Evolutionary conservation across 2,797 vertebrate genomes (phyloP), one percentile per base, ranked within the genome.

Genomic region (Percopsis omiscomaycus): DNA sequence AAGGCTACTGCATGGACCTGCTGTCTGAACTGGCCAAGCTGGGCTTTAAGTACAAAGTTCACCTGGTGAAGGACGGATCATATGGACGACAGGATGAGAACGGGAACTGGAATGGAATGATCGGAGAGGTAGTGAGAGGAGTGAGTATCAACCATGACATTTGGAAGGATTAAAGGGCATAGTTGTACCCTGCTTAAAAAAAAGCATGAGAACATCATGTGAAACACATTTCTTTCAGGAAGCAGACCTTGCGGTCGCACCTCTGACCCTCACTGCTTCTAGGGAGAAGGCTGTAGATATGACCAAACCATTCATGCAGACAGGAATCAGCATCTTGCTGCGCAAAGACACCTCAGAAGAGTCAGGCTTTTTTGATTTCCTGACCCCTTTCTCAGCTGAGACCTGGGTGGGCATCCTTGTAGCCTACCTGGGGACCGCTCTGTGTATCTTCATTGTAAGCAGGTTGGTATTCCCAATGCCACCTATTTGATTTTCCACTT

Each of bases 301-400:
- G 92, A 95, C 92, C 76, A 94, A 94, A 0, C 94, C 95, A 0
- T 97, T 96, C 91, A 94, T 96, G 91, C 93, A 95, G 86, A 96
- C 94, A 0, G 95, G 95, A 0, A 94, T 96, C 32, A 93, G 95
- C 29, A 94, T 97, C 85, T 59, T 97, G 72, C 83, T 96, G 47
- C 91, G 91, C 52, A 95, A 91, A 66, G 94, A 95, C 60, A 82
- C 87, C 58, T 88, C 92, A 0, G 91, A 94, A 66, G 87, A 82
- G 2, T 15, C 88, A 2, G 86, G 88, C 0, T 85, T 94, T 64
- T 96, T 96, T 82, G 90, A 92, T 59, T 96, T 97, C 88, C 82
- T 97, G 67, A 79, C 88, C 29, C 95, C 95, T 6, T 96, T 97
- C 78, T 87, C 94, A 9, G 89, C 89, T 6, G 88, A 95, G 84